Evolutionary conservation across 2,888 invertebrate genomes (phyloP), one percentile per base, ranked within the genome.

Genomic region (Zootermopsis nevadensis): DNA sequence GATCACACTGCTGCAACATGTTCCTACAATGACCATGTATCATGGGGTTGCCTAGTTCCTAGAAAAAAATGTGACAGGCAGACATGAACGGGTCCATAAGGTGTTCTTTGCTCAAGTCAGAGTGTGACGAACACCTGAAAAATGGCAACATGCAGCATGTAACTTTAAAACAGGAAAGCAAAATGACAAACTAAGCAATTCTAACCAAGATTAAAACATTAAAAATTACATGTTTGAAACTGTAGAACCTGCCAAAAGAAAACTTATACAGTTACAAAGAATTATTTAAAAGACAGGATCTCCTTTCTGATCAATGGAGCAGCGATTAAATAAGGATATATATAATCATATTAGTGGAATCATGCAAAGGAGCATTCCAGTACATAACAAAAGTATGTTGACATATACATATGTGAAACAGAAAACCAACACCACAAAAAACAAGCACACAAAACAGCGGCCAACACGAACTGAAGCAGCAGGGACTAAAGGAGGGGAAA

Each of bases 391-490:
- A 60, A 60, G 60, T 60, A 27, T 60, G n/a, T 8, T 48, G 15
- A 60, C 10, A 2, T 6, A 60, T 60, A 60, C 7, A 48, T 48
- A 76, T 30, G 27, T 42, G n/a, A 38, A 35, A 77, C 30, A 33
- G 48, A 77, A 79, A 33, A 79, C 79, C 66, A 79, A 79, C 79
- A 79, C 79, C 79, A 60, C 38, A 35, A 79, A 33, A 79, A 53
- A 22, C 31, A 22, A 53, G 24, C 31, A 22, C 55, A 77, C 30
- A 77, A 77, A 77, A 60, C 60, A 48, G 66, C 66, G 79, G 53
- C 31, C 79, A 79, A 79, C 79, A 79, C 66, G 66, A 33, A 79
- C 33, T 60, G 24, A 24, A 74, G 74, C 74, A 74, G 69, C 69
- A 33, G 42, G 74, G 33, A 74, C 1, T 35, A 42, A 38, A 19